Evolutionary conservation across 2,113 vertebrate genomes (phyloP).

Genomic region (Catharus fuscescens): DNA sequence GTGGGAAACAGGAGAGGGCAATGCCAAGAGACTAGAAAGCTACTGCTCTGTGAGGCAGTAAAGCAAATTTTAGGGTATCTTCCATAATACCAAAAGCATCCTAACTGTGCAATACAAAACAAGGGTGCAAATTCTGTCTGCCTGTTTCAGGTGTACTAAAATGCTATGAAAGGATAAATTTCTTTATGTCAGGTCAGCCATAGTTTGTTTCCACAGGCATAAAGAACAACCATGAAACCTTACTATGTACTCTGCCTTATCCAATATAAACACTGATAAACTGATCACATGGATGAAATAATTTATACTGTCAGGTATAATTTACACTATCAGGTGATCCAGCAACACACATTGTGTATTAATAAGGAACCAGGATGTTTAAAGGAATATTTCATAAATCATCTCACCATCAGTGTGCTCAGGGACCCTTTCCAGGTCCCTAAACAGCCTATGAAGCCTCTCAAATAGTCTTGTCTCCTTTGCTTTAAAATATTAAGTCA

Average conservation of each 20-base stretch:
- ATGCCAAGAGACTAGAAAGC: neutral
- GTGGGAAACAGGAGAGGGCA: accelerated
- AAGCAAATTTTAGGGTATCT: neutral
- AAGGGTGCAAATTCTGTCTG: neutral
- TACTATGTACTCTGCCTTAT: neutral
- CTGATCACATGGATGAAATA: neutral
- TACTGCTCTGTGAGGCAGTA: neutral
- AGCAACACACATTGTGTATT: neutral
- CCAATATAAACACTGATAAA: neutral
- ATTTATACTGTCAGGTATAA: neutral
- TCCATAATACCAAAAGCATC: neutral
- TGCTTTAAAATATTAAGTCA: neutral
- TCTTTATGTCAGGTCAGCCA: neutral
- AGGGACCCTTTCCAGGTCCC: neutral
- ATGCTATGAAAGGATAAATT: neutral
- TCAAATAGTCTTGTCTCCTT: neutral
- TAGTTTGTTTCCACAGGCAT: neutral
- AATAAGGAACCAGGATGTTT: neutral
- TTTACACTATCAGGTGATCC: neutral
- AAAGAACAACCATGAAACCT: neutral
- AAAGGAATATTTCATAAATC: neutral
- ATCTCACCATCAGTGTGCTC: neutral
- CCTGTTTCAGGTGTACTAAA: neutral
- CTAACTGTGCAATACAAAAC: neutral
- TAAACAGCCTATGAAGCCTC: neutral